Percentiles rank a stretch among this genome's conserved stretches.
These are phyloP conservation scores for Pseudorhombus dupliciocellatus DNA, from an alignment of 2,113 vertebrate species.

Conservation along the genomic window DNA sequence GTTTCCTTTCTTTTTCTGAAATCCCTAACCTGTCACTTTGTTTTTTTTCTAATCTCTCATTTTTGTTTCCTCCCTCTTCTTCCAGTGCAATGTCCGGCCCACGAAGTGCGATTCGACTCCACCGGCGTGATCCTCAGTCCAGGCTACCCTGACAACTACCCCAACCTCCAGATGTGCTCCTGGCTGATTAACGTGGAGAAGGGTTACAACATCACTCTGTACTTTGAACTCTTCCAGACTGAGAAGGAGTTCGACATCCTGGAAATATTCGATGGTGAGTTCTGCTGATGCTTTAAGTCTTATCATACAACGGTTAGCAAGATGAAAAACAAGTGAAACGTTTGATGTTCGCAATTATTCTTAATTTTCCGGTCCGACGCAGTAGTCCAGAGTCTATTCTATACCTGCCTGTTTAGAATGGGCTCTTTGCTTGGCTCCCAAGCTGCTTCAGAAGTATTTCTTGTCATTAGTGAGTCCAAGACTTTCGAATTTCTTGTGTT, in stretches of 20 bases:
- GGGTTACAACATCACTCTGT: conserved; percentile 96
- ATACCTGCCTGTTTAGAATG: too few relatives aligned
- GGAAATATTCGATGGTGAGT: conserved; percentile 95
- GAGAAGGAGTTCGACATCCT: conserved; percentile 99
- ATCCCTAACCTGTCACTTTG: neutral
- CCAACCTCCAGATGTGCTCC: conserved; percentile 97
- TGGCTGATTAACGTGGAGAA: conserved; percentile 98
- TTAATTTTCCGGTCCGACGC: too few relatives aligned
- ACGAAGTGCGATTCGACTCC: conserved; percentile 94
- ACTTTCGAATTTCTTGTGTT: neutral
- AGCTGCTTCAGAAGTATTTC: too few relatives aligned
- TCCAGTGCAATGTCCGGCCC: conserved; percentile 93
- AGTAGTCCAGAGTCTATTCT: too few relatives aligned
- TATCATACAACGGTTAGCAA: neutral
- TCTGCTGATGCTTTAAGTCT: neutral
- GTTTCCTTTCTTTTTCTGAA: neutral
- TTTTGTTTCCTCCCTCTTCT: conserved; percentile 7
- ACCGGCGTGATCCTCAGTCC: conserved; percentile 95
- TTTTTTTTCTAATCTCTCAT: neutral
- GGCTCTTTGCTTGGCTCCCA: too few relatives aligned
- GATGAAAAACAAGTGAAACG: neutral
- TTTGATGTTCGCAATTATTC: neutral
- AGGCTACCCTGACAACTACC: conserved; percentile 95
- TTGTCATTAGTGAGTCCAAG: neutral
- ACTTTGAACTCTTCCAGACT: conserved; percentile 97